Base-by-base conservation (phyloP, 30 jellyfish, hydroid and myxozoan species). In the Clytia hemisphaerica region DNA sequence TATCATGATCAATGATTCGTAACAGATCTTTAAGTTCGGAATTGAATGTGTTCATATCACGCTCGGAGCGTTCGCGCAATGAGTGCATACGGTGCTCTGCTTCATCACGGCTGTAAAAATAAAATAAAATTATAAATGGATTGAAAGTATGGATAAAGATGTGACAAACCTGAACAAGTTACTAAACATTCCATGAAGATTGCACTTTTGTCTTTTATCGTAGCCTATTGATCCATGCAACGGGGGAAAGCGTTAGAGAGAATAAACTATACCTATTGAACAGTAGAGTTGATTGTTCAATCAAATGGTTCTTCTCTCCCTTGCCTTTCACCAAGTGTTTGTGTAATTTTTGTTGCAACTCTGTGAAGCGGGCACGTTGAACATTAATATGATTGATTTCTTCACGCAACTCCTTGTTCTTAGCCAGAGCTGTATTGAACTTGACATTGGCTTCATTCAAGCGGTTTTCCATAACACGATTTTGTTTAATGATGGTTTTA, bases 71-170 rank as follows among this genome's bases (percentile, higher is more conserved):
- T 35, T 89, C 98, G 37, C 88, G 91, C 64, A 89, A 27, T 9
- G 58, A 68, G 59, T 72, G 90, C 93, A 89, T 80, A 16, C 95
- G 79, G 53, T 68, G 94, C 12, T 81, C 89, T 28, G 98, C 98
- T 31, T 89, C 98, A 19, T 89, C 98, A 19, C 98, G 83, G 21
- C 84, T 65, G n/a, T n/a, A n/a, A 0, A 65, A 65, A 16, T 24
- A 32, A 12, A 44, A 21, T 21, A 42, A 51, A 12, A 51, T 16
- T 22, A 51, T 10, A n/a, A n/a, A 10, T 51, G 16, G 16, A 10
- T 14, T 14, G 0, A 51, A 14, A 15, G 24, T 12, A 51, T 10
- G 24, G 31, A 51, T 14, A 15, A 0, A 51, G 15, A 51, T 31
- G 24, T 27, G 3, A 46, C 30, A 46, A 27, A 46, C 9, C 5